phyloP scores from a whole-genome alignment of 2,797 vertebrate genomes.

The Lepidocolaptes lacrymiger region DNA sequence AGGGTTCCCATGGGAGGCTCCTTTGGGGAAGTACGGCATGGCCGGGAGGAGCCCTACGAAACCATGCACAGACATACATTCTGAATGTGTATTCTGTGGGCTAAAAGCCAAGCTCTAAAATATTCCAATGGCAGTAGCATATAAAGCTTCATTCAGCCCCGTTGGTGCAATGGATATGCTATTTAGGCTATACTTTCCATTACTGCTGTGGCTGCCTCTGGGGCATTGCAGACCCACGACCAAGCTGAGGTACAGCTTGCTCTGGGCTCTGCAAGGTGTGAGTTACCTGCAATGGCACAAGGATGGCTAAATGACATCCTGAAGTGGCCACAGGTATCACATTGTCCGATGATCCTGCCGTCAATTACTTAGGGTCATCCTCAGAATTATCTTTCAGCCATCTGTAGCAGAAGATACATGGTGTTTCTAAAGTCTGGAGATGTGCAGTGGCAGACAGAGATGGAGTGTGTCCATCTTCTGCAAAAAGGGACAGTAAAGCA shows the following conservation, averaged over 20 bases:
- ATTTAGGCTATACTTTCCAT: not conserved
- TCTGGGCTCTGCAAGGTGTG: not conserved
- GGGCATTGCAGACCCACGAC: not conserved
- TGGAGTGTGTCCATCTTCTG: fast-evolving
- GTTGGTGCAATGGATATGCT: not conserved
- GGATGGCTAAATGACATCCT: not conserved
- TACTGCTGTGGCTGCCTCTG: not conserved
- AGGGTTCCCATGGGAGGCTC: not conserved
- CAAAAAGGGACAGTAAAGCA: not conserved
- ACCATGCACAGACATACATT: not conserved
- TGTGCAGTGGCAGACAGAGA: not conserved
- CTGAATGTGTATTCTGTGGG: not conserved
- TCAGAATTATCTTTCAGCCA: not conserved
- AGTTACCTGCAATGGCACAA: not conserved
- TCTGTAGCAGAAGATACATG: not conserved
- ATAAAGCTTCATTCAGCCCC: not conserved
- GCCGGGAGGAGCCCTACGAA: not conserved
- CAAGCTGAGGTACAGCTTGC: not conserved
- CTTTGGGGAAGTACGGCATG: not conserved
- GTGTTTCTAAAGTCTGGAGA: not conserved
- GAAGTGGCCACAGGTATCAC: not conserved
- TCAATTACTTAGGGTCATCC: not conserved
- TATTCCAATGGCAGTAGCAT: not conserved
- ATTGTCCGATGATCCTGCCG: not conserved
- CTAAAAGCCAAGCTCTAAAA: not conserved